A percentile compares a stretch with the other conserved stretches of the same genome.
phyloP scores from a whole-genome alignment of 92 coral and sea anemone species.

The Heteractis magnifica region DNA sequence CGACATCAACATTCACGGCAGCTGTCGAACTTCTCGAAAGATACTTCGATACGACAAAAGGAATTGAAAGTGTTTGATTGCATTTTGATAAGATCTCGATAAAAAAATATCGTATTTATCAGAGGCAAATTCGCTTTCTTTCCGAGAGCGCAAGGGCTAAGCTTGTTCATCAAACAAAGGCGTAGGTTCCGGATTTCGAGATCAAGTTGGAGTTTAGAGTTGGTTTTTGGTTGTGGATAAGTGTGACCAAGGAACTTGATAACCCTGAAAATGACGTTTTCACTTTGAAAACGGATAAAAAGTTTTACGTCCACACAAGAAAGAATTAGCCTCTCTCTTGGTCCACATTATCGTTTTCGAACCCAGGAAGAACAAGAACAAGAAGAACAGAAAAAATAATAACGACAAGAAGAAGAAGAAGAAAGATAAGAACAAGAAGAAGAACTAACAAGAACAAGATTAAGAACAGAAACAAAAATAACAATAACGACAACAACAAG shows the following conservation, averaged over 20 bases:
- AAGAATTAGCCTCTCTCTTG: too few relatives aligned
- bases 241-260: neutral
- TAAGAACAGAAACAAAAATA: neutral
- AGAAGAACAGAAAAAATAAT: neutral
- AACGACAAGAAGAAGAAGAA: neutral
- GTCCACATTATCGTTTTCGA: neutral
- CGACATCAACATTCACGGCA: slow-evolving; percentile 52
- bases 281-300: too few relatives aligned
- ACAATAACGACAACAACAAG: neutral
- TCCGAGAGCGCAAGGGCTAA: too few relatives aligned
- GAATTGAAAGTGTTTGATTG: neutral
- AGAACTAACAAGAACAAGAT: neutral
- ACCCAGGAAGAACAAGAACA: neutral
- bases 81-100: neutral
- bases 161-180: too few relatives aligned
- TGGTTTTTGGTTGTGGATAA: neutral
- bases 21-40: slow-evolving; percentile 55
- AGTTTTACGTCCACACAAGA: neutral
- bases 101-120: neutral
- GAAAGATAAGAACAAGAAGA: neutral
- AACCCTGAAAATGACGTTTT: too few relatives aligned
- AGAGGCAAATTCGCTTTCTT: too few relatives aligned
- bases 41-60: slow-evolving; percentile 36
- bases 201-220: too few relatives aligned
- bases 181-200: neutral